Evolutionary conservation across 2,797 vertebrate genomes (phyloP), one percentile per base, ranked within the genome.

Genomic region (Enteromius anoplus): DNA sequence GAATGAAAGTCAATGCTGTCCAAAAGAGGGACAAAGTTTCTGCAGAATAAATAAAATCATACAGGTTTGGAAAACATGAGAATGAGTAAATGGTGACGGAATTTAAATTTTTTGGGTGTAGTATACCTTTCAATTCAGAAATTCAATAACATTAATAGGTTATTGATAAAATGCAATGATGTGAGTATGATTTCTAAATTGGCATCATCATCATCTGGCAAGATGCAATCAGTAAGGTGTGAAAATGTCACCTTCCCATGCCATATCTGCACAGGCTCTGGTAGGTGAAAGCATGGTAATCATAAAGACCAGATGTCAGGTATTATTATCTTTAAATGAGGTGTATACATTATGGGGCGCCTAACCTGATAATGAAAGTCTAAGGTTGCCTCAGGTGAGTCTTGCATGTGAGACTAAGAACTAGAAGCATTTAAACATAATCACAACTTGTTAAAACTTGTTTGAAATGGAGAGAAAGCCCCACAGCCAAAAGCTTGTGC

Each of bases 251-350:
- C 82, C 86, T 88, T 86, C 71, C 21, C 75, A 75, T 87, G 86
- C 85, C 85, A 86, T 88, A 73, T 87, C 87, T 86, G 86, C 81
- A 86, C 87, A 87, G 86, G 81, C 84, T 34, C 53, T 49, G 40
- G 75, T 66, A 89, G 87, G 91, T 91, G 92, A 93, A 90, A 93
- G 90, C 80, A 88, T 92, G 88, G 85, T 82, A 84, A 89, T 89
- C 85, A 85, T 73, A 84, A 75, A 89, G 55, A 88, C 77, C 83
- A 80, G 88, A 89, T 91, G 89, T 90, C 84, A 92, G 77, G 85
- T 87, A 86, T 81, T 89, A 90, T 92, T 87, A 89, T 84, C 76
- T 82, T 78, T 75, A 82, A 89, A 90, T 89, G 92, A 90, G 89
- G 86, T 79, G 88, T 60, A 82, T 82, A 83, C 84, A 86, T 66